Evolutionary conservation across 2,888 invertebrate genomes (phyloP).

Genomic region (Drosophila colorata): DNA sequence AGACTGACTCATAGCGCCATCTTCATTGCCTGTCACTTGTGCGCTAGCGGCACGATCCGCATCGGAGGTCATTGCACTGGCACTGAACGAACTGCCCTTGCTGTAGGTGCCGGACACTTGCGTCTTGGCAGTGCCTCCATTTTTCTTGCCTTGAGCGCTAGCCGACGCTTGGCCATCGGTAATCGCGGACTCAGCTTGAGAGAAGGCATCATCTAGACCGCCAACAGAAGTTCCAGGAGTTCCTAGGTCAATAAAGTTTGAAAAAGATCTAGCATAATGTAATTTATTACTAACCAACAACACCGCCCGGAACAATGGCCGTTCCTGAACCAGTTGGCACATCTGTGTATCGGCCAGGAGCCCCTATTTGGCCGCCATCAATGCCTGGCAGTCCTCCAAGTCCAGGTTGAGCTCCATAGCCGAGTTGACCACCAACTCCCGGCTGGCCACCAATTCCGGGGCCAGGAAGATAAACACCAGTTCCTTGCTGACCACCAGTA

Average conservation of each 20-base stretch:
- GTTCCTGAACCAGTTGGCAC: slow-evolving; percentile 32
- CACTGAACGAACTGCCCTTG: slow-evolving; percentile 92
- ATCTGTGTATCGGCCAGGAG: slow-evolving; percentile 55
- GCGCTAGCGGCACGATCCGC: slow-evolving; percentile 90
- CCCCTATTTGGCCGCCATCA: slow-evolving; percentile 19
- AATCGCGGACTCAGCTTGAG: slow-evolving; percentile 88
- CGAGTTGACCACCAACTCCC: slow-evolving; percentile 3
- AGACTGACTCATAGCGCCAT: slow-evolving; percentile 91
- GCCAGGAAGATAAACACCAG: too few relatives aligned
- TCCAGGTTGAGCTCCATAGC: slow-evolving; percentile 17
- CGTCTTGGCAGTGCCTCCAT: slow-evolving; percentile 91
- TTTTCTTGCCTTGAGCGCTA: slow-evolving; percentile 91
- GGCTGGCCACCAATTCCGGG: slow-evolving; percentile 6
- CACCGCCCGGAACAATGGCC: slow-evolving; percentile 23
- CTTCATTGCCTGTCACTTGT: slow-evolving; percentile 88
- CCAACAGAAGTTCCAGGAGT: slow-evolving; percentile 39
- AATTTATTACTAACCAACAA: slow-evolving; percentile 43
- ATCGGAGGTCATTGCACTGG: slow-evolving; percentile 92
- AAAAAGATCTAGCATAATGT: not conserved
- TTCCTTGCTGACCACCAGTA: slow-evolving; percentile 12
- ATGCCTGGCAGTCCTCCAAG: slow-evolving; percentile 27
- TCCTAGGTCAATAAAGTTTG: slow-evolving; percentile 18
- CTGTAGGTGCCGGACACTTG: slow-evolving; percentile 93
- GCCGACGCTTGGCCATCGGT: slow-evolving; percentile 91
- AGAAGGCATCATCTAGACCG: slow-evolving; percentile 89